Conservation (phyloP, 2,113 vertebrate genomes). For the Indicator indicator region DNA sequence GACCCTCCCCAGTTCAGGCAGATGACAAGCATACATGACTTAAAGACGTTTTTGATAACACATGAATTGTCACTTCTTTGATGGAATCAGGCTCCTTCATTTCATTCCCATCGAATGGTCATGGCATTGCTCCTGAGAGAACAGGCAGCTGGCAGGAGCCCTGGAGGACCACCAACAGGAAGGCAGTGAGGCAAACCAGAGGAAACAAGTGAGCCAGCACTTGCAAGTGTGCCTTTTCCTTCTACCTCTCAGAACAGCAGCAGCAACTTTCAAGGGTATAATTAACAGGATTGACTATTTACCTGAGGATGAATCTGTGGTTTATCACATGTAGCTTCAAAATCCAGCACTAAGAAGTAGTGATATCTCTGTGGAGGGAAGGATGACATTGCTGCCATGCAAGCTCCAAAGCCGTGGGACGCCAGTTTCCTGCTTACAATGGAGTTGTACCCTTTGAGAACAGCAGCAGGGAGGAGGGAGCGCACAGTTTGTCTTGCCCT, state of each 20-base stretch:
- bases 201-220: not conserved
- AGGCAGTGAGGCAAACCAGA: not conserved
- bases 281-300: conserved; percentile 58
- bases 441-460: conserved; percentile 76
- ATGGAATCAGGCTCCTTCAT: not conserved
- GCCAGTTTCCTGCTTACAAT: conserved; percentile 84
- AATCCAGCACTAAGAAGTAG: conserved; percentile 89
- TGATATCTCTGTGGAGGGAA: conserved; percentile 87
- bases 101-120: not conserved
- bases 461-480: conserved; percentile 61
- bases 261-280: conserved; percentile 6
- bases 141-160: not conserved
- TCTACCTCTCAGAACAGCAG: conserved; percentile 4
- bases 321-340: conserved; percentile 87
- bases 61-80: not conserved
- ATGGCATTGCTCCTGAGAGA: not conserved
- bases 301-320: conserved; percentile 88
- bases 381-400: conserved; percentile 86
- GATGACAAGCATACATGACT: not conserved
- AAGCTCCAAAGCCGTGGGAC: conserved; percentile 83
- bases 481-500: conserved; percentile 76
- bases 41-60: not conserved
- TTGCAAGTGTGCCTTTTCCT: not conserved
- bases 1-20: not conserved
- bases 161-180: not conserved